phyloP scores from a whole-genome alignment of 2,797 vertebrate genomes.

The Myotis vivesi region DNA sequence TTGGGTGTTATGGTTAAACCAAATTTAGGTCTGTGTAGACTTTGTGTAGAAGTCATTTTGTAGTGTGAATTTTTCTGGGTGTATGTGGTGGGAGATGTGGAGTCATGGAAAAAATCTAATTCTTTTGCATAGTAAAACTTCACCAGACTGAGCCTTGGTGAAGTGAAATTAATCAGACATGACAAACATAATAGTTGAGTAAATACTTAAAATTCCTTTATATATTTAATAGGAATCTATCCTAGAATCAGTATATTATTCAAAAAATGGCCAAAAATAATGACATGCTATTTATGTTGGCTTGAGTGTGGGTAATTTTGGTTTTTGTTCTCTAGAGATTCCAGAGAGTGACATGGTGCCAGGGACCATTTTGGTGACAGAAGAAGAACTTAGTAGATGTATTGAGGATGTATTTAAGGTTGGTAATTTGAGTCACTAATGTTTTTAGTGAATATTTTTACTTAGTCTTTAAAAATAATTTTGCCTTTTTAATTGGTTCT shows the following conservation, averaged over 20 bases:
- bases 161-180: neutral
- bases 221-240: neutral
- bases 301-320: slow-evolving; percentile 30
- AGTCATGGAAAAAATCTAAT: neutral
- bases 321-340: slow-evolving; percentile 76
- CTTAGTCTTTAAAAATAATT: neutral
- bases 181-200: neutral
- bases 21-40: neutral
- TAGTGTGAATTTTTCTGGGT: neutral
- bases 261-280: neutral
- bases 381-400: slow-evolving; percentile 90
- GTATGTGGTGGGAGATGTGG: neutral
- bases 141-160: neutral
- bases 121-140: neutral
- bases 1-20: neutral
- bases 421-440: slow-evolving; percentile 26
- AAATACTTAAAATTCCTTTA: slow-evolving; percentile 24
- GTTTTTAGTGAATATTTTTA: slow-evolving; percentile 37
- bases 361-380: slow-evolving; percentile 85
- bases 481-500: slow-evolving; percentile 33
- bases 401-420: slow-evolving; percentile 94
- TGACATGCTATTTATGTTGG: neutral
- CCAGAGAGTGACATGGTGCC: slow-evolving; percentile 68
- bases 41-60: neutral
- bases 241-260: neutral